Evolutionary conservation across 2,113 vertebrate species (phyloP).

Genomic region (Sebastes fasciatus): DNA sequence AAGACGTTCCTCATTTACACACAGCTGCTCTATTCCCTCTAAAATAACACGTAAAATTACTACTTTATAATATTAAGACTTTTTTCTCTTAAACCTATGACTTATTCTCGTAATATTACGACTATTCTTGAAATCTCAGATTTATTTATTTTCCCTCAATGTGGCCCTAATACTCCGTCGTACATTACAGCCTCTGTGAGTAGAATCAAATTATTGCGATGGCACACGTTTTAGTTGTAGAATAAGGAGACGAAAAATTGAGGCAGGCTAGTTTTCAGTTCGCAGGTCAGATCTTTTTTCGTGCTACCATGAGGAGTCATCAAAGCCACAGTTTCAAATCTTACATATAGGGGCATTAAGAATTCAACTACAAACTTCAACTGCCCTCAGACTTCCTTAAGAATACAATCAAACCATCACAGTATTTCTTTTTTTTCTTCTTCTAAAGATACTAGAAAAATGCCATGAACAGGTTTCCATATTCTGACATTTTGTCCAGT

Average conservation of each 20-base stretch:
- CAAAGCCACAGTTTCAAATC: neutral
- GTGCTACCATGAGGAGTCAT: neutral
- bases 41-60: too few species aligned
- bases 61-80: too few species aligned
- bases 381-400: neutral
- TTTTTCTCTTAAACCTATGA: too few species aligned
- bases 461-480: neutral
- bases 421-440: neutral
- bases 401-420: slow-evolving; percentile 37
- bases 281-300: too few species aligned
- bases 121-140: too few species aligned
- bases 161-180: too few species aligned
- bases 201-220: neutral
- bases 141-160: too few species aligned
- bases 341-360: neutral
- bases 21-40: too few species aligned
- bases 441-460: neutral
- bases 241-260: neutral
- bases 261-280: too few species aligned
- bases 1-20: too few species aligned
- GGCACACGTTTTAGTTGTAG: neutral
- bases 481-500: neutral
- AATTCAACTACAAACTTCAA: neutral
- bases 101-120: too few species aligned
- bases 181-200: neutral